These are phyloP conservation scores for Columba guinea DNA, from an alignment of 2,797 vertebrate species.

Conservation along the genomic window DNA sequence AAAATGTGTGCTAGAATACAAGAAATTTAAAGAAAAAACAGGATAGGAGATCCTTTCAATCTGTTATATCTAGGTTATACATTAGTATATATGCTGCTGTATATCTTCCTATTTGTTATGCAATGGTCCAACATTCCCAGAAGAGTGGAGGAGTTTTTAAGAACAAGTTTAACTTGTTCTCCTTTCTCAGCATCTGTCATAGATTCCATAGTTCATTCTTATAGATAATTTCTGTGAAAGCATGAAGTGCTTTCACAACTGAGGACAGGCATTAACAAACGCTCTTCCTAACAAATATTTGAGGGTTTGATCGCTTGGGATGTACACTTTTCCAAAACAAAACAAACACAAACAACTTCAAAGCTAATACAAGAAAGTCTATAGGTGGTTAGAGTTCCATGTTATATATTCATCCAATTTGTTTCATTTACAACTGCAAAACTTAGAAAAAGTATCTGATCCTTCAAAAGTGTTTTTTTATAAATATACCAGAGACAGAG, in stretches of 20 bases:
- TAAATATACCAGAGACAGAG: background rate
- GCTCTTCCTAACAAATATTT: background rate
- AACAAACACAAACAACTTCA: background rate
- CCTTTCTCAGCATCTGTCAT: background rate
- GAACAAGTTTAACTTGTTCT: conserved; percentile 33
- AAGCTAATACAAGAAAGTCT: background rate
- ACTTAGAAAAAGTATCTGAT: background rate
- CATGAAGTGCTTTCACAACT: background rate
- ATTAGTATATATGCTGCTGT: background rate
- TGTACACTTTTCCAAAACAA: background rate
- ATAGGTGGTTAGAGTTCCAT: background rate
- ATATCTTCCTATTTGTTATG: background rate
- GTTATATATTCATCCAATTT: background rate
- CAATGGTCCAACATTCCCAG: background rate
- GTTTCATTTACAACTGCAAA: background rate
- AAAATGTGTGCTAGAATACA: background rate
- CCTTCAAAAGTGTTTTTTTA: background rate
- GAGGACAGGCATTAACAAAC: background rate
- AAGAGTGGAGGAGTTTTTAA: background rate
- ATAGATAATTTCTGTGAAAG: background rate
- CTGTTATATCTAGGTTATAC: background rate
- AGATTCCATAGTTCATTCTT: conserved; percentile 1
- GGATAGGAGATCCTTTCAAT: background rate
- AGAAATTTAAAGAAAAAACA: background rate
- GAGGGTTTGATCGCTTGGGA: background rate